Conservation (phyloP, 2,113 vertebrate species). For the Tetrax tetrax region DNA sequence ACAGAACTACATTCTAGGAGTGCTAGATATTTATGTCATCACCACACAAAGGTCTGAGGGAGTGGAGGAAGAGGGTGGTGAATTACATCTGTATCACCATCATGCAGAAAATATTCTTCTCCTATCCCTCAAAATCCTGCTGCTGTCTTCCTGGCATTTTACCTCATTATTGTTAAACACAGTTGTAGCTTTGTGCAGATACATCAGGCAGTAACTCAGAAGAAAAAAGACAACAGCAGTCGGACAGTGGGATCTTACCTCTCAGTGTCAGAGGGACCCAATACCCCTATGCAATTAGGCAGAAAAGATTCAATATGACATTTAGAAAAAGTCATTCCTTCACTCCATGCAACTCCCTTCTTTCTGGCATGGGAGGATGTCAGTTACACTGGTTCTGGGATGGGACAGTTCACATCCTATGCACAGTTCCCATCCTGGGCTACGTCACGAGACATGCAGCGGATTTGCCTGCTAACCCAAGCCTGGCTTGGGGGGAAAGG, state of each 20-base stretch:
- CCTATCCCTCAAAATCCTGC: not conserved
- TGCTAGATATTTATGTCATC: not conserved
- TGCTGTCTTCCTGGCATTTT: not conserved
- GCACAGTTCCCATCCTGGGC: not conserved
- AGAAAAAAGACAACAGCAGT: not conserved
- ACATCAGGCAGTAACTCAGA: not conserved
- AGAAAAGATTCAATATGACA: not conserved
- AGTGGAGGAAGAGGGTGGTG: not conserved
- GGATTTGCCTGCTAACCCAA: not conserved
- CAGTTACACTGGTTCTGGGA: not conserved
- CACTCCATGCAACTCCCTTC: not conserved
- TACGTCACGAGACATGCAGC: not conserved
- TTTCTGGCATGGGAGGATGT: not conserved
- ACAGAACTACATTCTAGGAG: not conserved
- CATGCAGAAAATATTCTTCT: not conserved
- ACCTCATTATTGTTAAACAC: not conserved
- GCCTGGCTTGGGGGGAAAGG: not conserved
- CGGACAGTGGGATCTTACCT: not conserved
- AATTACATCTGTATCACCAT: not conserved
- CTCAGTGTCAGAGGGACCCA: not conserved
- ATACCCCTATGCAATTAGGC: not conserved
- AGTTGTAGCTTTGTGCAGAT: not conserved
- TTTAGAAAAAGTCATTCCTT: not conserved
- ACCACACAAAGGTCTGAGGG: not conserved
- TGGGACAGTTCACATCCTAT: not conserved